These are phyloP conservation scores for Pseudobourletiella spinata DNA, from an alignment of 1,140 invertebrate species.

Conservation along the genomic window DNA sequence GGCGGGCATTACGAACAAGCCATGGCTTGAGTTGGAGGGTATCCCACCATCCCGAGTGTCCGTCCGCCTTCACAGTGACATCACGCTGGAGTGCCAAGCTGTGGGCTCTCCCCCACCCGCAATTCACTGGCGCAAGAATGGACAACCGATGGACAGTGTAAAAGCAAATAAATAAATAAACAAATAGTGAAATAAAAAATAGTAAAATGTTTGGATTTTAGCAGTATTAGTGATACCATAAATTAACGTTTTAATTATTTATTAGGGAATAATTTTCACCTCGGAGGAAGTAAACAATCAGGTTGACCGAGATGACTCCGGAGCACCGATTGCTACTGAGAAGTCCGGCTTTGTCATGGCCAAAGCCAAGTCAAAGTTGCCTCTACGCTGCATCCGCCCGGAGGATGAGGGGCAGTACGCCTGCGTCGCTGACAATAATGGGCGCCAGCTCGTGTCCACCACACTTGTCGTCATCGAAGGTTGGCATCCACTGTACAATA, in stretches of 20 bases:
- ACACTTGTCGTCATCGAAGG: constrained; percentile 38
- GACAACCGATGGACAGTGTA: constrained; percentile 30
- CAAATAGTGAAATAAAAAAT: neutral
- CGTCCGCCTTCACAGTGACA: constrained; percentile 27
- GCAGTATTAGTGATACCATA: neutral
- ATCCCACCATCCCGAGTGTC: constrained; percentile 27
- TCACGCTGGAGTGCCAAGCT: constrained; percentile 43
- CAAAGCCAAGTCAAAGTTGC: constrained; percentile 54
- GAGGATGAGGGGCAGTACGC: constrained; percentile 55
- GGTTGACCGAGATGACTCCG: neutral
- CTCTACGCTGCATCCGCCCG: constrained; percentile 51
- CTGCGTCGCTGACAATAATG: constrained; percentile 58
- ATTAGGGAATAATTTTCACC: neutral
- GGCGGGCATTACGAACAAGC: neutral
- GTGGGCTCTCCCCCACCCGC: constrained; percentile 45
- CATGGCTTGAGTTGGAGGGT: constrained; percentile 21
- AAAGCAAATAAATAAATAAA: neutral
- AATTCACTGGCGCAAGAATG: constrained; percentile 49
- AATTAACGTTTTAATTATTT: neutral
- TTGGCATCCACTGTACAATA: no score
- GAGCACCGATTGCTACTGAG: neutral
- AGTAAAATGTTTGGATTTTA: neutral
- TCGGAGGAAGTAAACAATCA: constrained; percentile 14
- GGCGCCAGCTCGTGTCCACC: constrained; percentile 46
- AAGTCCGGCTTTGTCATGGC: constrained; percentile 41